Evolutionary conservation across 2,797 vertebrate genomes (phyloP), one percentile per base, ranked within the genome.

Genomic region (Carduelis carduelis): DNA sequence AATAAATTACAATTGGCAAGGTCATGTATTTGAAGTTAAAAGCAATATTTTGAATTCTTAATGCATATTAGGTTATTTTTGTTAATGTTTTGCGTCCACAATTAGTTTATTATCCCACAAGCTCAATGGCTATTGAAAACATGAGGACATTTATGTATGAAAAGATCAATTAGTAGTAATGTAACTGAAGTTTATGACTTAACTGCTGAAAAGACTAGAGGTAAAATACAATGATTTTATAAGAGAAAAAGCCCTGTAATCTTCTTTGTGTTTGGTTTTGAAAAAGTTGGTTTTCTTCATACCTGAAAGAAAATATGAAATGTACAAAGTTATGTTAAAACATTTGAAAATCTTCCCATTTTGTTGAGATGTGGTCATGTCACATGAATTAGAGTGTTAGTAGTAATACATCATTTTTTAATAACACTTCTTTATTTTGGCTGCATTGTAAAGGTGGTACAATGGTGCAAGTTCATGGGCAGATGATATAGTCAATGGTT

Each of bases 401-500:
- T 78, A 83, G 78, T 84, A 84, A 60, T 89, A 85, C 32, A 3
- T 90, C 12, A 37, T 61, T 82, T 86, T 30, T 87, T 90, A 96
- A 64, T 97, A 97, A 97, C 89, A 65, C 68, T 89, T 98, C 64
- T 97, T 97, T 96, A 97, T 97, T 97, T 97, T 97, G 91, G 97
- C 97, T 97, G 78, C 96, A 59, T 97, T 97, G 91, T 94, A 80
- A 98, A 99, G 99, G 98, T 97, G 98, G 96, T 98, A 98, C 97
- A 98, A 98, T 94, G 98, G 98, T 96, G 98, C 98, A 71, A 98
- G 96, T 97, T 97, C 97, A 91, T 98, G 98, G 98, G 97, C 98
- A 95, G 97, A 98, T 97, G 98, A 98, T 96, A 92, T 98, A 98
- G 97, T 98, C 97, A 99, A 98, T 97, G 98, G 98, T 83, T 97